Base-by-base conservation (phyloP, 1,140 invertebrate genomes). In the Eriosoma lanigerum region DNA sequence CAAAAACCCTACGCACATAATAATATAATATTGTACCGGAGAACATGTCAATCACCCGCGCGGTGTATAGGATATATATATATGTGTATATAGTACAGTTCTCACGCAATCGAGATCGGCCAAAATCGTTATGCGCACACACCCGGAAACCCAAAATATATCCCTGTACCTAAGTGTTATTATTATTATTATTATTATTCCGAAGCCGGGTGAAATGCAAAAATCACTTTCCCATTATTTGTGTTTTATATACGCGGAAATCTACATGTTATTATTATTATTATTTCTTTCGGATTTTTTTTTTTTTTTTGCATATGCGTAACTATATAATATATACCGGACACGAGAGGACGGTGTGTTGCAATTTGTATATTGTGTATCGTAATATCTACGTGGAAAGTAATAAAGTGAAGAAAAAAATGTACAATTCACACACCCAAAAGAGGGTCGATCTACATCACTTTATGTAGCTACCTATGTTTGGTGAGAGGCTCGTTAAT, bases 51-150 rank as follows among this genome's bases (percentile, higher is more conserved):
- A 78, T 78, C 75, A 78, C 54, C 54, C 29, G 29, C 32, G 32
- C 32, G 32, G 8, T n/a, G n/a, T n/a, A n/a, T n/a, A n/a, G n/a
- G n/a, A n/a, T n/a, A n/a, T n/a, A n/a, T n/a, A n/a, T n/a, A n/a
- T n/a, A n/a, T n/a, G n/a, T n/a, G 44, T 46, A 32, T 32, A 78
- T 29, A 3, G 72, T 24, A 26, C 19, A 29, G 56, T 78, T 78
- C 75, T 78, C 75, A 78, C 75, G 75, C 75, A 78, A 78, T 78
- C 75, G 5, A 48, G 66, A 68, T 68, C 64, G 64, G n/a, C 21
- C 54, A 17, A n/a, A n/a, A n/a, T n/a, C 21, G 38, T 10, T n/a
- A 38, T 4, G n/a, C 38, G 38, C n/a, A 12, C 58, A 29, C 15
- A 50, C 68, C 72, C 54, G 72, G 72, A 54, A 76, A 76, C 52